These are phyloP conservation scores for Tetragonula carbonaria DNA, from an alignment of 2,888 invertebrate species.

Conservation along the genomic window DNA sequence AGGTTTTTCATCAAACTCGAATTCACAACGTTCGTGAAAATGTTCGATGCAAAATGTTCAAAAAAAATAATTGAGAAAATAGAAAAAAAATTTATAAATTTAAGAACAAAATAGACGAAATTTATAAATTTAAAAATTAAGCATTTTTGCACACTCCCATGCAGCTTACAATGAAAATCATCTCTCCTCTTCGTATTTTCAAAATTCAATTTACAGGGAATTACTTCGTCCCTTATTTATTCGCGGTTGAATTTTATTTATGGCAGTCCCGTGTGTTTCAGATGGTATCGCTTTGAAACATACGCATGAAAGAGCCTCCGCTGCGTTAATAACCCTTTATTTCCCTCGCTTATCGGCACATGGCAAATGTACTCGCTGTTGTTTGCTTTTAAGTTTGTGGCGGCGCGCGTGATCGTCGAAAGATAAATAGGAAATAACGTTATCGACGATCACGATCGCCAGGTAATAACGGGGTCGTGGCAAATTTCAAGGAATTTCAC, in stretches of 20 bases:
- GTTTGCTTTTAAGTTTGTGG: neutral
- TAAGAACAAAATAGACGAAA: no score
- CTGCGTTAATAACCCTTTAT: conserved; percentile 9
- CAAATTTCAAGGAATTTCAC: neutral
- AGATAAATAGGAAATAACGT: conserved; percentile 19
- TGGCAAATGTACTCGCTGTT: neutral
- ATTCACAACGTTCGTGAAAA: conserved; percentile 7
- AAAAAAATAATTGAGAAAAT: no score
- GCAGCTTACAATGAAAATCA: neutral
- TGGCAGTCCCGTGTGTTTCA: neutral
- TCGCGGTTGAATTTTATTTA: conserved; percentile 7
- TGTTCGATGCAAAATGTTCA: no score
- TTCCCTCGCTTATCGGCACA: neutral
- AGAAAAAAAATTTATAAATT: no score
- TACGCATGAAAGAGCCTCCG: neutral
- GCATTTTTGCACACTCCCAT: neutral
- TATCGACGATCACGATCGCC: neutral
- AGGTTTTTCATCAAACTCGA: neutral
- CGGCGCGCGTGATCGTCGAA: neutral
- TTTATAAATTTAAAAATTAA: neutral
- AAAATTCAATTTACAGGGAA: neutral
- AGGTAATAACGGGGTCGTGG: neutral
- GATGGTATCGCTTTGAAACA: neutral
- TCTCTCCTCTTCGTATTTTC: neutral
- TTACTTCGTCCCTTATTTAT: neutral